Evolutionary conservation across 2,113 vertebrate species (phyloP), one percentile per base, ranked within the genome.

Genomic region (Cathartes aura): DNA sequence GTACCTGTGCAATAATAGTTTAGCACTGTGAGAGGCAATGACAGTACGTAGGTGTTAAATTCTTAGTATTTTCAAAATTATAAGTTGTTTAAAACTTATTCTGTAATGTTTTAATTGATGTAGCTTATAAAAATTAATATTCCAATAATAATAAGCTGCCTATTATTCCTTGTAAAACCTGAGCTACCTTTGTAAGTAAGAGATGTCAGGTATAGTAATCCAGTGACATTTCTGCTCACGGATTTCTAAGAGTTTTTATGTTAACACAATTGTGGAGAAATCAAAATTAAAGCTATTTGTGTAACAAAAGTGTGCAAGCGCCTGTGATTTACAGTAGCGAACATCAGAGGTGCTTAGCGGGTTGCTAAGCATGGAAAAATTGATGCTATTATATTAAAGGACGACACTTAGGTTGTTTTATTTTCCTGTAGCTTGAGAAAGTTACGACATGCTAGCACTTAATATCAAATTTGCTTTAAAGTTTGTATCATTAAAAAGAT

Each of bases 1-100:
- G 83, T 93, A 55, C 89, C 71, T 92, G 60, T 80, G 72, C 19
- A 87, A 42, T 79, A 87, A 40, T 23, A 56, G 53, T 92, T 97
- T 94, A 96, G 64, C 87, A 93, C 23, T 55, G 6, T 92, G 94
- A 93, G 91, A 95, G 58, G 43, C 73, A 79, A 20, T 91, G 81
- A 66, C 59, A 93, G 48, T 81, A 75, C 4, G 20, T 52, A 78
- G 21, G 42, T 72, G 63, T 91, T 70, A 95, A 96, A 92, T 79
- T 92, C 52, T 83, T 90, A 84, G 62, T 92, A 36, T 67, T 87
- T 66, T 88, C 74, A 88, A 94, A 95, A 85, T 8, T 19, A 26
- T 89, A 82, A 68, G 2, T 92, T 21, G 5, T 71, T 82, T 97
- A 63, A 90, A 93, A 45, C 42, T 82, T 91, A 43, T 22, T 96